phyloP scores from a whole-genome alignment of 1,140 invertebrate genomes.

The Drosophila novamexicana region DNA sequence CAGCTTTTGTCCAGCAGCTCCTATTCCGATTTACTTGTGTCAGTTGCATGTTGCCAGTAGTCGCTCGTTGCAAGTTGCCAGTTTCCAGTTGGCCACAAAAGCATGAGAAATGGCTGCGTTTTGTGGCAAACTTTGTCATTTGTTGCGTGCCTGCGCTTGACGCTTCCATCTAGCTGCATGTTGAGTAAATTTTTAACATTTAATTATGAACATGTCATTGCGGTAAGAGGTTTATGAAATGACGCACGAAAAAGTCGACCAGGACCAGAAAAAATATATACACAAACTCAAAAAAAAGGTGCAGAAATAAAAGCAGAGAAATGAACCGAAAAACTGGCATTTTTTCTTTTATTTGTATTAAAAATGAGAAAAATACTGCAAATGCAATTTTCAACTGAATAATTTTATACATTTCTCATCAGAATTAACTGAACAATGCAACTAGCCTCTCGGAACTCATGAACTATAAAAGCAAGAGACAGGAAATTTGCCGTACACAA shows the following conservation, averaged over 20 bases:
- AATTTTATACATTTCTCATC: not conserved
- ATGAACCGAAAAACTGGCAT: not conserved
- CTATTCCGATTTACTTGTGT: constrained; percentile 44
- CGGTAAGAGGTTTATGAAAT: constrained; percentile 77
- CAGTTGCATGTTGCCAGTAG: constrained; percentile 32
- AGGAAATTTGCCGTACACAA: too few relatives aligned
- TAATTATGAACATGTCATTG: constrained; percentile 81
- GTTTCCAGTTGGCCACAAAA: constrained; percentile 13
- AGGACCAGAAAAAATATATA: constrained; percentile 25
- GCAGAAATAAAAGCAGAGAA: not conserved
- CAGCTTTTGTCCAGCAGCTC: constrained; percentile 36
- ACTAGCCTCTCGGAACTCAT: too few relatives aligned
- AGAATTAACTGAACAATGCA: not conserved
- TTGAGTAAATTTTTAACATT: constrained; percentile 76
- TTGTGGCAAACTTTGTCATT: constrained; percentile 37
- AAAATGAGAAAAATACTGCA: not conserved
- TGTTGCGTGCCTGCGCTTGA: constrained; percentile 44
- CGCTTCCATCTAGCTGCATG: constrained; percentile 48
- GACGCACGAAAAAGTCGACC: constrained; percentile 47
- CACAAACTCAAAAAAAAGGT: constrained; percentile 8
- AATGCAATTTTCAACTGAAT: not conserved
- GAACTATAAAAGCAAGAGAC: too few relatives aligned
- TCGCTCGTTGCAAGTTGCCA: constrained; percentile 1
- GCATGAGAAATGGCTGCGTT: constrained; percentile 36
- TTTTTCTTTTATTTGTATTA: not conserved